Conservation (phyloP, 2,113 vertebrate species). For the Carettochelys insculpta region DNA sequence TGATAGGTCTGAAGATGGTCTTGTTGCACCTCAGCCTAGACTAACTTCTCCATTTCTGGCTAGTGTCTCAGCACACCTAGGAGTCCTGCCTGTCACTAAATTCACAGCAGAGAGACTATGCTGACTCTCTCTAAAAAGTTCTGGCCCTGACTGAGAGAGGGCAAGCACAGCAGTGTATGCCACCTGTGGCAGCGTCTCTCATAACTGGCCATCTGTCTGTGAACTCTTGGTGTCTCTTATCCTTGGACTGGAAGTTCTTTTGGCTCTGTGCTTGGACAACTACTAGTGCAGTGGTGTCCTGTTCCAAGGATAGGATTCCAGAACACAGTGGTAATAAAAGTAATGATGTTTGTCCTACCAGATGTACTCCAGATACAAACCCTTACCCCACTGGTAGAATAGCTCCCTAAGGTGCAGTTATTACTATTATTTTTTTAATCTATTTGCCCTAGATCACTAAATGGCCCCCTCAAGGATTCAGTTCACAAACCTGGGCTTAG, state of each 20-base stretch:
- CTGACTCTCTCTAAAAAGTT: background rate
- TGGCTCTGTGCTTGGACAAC: background rate
- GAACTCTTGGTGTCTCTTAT: background rate
- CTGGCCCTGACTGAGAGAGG: background rate
- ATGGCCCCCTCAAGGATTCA: too few species aligned
- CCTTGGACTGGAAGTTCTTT: background rate
- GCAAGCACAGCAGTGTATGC: background rate
- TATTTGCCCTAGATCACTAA: too few species aligned
- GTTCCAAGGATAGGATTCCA: background rate
- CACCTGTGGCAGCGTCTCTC: background rate
- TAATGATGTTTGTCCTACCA: background rate
- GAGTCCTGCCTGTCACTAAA: background rate
- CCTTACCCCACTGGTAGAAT: background rate
- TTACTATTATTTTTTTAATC: too few species aligned
- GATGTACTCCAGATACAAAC: background rate
- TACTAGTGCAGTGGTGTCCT: background rate
- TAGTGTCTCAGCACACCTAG: background rate
- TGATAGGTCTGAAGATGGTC: background rate
- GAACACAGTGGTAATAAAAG: background rate
- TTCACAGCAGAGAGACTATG: accelerated
- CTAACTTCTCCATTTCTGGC: background rate
- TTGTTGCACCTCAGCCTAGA: background rate
- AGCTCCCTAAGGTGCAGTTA: background rate
- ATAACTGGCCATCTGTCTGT: background rate
- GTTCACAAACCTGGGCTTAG: too few species aligned